phyloP scores from a whole-genome alignment of 2,113 vertebrate genomes.

The Microcebus tavaratra region DNA sequence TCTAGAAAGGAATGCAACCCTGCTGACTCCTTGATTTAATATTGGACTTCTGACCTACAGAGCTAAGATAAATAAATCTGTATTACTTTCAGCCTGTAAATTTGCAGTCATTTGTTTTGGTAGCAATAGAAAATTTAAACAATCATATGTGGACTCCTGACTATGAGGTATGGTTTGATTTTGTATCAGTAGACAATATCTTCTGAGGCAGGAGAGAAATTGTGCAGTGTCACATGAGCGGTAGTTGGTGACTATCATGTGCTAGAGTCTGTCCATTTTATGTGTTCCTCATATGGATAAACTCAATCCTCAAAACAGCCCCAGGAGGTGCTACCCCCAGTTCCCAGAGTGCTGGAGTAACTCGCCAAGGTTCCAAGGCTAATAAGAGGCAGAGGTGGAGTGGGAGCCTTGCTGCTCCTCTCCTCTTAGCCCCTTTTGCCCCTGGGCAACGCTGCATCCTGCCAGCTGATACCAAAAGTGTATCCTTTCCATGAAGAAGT shows the following conservation, averaged over 20 bases:
- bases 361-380: neutral
- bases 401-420: neutral
- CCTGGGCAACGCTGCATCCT: neutral
- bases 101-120: neutral
- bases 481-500: neutral
- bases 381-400: neutral
- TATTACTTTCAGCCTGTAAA: neutral
- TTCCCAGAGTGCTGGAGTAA: neutral
- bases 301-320: neutral
- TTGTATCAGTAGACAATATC: constrained; percentile 3
- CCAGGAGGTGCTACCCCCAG: neutral
- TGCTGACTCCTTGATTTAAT: constrained; percentile 25
- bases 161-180: neutral
- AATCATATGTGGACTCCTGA: neutral
- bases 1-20: constrained; percentile 16
- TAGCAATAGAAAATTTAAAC: constrained; percentile 20
- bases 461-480: neutral
- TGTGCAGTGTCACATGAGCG: neutral
- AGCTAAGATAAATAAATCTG: constrained; percentile 31
- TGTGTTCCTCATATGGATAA: constrained; percentile 34
- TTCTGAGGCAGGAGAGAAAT: constrained; percentile 21
- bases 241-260: neutral
- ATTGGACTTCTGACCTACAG: neutral
- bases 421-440: neutral
- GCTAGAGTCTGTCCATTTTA: neutral